Conservation (phyloP, 2,888 invertebrate genomes). For the Hydraecia micacea region DNA sequence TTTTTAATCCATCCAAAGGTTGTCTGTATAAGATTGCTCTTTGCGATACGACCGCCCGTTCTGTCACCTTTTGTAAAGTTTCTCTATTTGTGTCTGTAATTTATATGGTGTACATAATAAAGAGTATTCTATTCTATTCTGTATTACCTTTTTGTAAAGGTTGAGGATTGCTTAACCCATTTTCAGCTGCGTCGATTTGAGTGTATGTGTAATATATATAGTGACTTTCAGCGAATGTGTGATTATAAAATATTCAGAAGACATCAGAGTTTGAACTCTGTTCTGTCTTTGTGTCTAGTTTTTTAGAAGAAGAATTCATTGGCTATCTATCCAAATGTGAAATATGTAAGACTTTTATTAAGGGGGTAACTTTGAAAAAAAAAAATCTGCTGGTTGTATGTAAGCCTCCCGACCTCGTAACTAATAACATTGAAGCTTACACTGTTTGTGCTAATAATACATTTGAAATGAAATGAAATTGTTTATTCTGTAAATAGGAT, state of each 20-base stretch:
- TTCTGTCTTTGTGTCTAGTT: not conserved
- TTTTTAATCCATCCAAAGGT: too few relatives aligned
- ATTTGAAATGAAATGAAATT: not conserved
- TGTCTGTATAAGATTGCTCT: too few relatives aligned
- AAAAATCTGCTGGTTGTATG: not conserved
- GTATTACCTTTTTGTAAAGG: conserved; percentile 4
- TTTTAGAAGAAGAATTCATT: too few relatives aligned
- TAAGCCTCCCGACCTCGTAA: not conserved
- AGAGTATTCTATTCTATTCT: too few relatives aligned
- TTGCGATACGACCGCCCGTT: too few relatives aligned
- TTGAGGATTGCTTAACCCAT: conserved; percentile 43
- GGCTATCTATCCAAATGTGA: not conserved
- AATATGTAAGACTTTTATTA: not conserved
- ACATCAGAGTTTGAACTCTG: not conserved
- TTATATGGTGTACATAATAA: too few relatives aligned
- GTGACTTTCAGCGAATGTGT: not conserved
- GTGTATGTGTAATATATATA: conserved; percentile 16
- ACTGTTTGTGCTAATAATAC: not conserved
- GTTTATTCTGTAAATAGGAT: not conserved
- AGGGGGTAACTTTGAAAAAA: not conserved
- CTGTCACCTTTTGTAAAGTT: too few relatives aligned
- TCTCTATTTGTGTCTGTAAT: too few relatives aligned
- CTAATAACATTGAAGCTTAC: not conserved
- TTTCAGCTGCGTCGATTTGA: conserved; percentile 29
- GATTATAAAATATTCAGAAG: conserved; percentile 4